Evolutionary conservation across 2,888 invertebrate genomes (phyloP).

Genomic region (Halictus quadricinctus): DNA sequence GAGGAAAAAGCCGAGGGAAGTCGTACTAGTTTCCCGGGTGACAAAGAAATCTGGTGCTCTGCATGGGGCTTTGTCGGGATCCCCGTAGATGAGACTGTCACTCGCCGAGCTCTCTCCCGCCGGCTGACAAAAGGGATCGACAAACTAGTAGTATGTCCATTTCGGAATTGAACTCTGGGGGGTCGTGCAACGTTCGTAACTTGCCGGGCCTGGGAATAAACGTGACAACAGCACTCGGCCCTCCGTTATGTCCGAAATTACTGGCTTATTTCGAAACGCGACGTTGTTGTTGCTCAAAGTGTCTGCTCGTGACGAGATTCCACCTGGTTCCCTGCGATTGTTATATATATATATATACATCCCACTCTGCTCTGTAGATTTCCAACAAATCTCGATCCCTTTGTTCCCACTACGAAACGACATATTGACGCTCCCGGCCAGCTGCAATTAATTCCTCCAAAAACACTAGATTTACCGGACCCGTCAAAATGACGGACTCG

Average conservation of each 20-base stretch:
- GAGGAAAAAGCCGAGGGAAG: not conserved
- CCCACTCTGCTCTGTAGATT: slow-evolving; percentile 1
- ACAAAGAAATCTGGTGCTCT: slow-evolving; percentile 1
- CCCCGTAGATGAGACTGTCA: slow-evolving; percentile 45
- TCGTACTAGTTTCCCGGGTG: not conserved
- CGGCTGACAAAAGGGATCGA: slow-evolving; percentile 41
- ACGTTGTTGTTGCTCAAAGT: slow-evolving; percentile 12
- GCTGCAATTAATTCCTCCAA: not conserved
- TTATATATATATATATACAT: not conserved
- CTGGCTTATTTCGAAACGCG: slow-evolving; percentile 42
- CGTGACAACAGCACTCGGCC: slow-evolving; percentile 63
- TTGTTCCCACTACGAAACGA: not conserved
- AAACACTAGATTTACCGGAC: too few species aligned
- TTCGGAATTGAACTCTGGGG: slow-evolving; percentile 71
- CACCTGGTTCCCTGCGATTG: not conserved
- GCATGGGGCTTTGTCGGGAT: slow-evolving; percentile 8
- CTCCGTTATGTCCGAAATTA: slow-evolving; percentile 52
- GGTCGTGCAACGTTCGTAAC: slow-evolving; percentile 55
- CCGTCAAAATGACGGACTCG: too few species aligned
- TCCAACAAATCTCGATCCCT: not conserved
- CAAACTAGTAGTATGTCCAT: slow-evolving; percentile 48
- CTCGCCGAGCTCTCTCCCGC: slow-evolving; percentile 21
- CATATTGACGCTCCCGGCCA: not conserved
- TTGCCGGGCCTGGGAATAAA: slow-evolving; percentile 42
- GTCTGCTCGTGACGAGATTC: slow-evolving; percentile 19